A percentile compares a stretch with the other conserved stretches of the same genome.
phyloP scores from a whole-genome alignment of 2,797 vertebrate genomes.

The Hydrolagus colliei region DNA sequence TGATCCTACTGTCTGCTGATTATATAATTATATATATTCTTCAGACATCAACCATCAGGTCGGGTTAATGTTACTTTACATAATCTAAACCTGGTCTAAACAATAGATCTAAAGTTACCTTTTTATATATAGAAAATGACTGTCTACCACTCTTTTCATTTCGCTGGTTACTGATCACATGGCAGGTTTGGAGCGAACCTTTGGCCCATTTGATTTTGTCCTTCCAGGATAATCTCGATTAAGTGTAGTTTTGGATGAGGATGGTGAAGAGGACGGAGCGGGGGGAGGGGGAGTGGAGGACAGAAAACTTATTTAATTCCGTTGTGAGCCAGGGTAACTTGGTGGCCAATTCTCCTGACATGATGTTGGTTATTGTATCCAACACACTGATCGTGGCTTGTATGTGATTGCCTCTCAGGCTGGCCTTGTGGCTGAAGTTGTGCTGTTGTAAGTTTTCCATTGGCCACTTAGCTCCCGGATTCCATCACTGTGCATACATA shows the following conservation, averaged over 20 bases:
- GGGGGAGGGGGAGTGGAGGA: no score
- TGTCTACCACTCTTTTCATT: no score
- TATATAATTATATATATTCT: background rate
- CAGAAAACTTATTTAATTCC: background rate
- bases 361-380: background rate
- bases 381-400: background rate
- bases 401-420: background rate
- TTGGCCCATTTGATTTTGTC: no score
- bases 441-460: constrained; percentile 5
- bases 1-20: no score
- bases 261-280: no score
- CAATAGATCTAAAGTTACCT: background rate
- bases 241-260: no score
- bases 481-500: background rate
- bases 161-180: no score
- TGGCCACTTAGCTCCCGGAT: background rate
- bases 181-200: no score
- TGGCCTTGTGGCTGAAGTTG: no score
- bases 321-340: background rate
- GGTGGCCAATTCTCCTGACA: no score
- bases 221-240: no score
- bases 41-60: background rate
- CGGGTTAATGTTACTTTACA: background rate
- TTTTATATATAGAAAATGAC: background rate
- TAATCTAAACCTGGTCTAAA: background rate